Base-by-base conservation (phyloP, 2,888 invertebrate species). In the Hartigia nigra region DNA sequence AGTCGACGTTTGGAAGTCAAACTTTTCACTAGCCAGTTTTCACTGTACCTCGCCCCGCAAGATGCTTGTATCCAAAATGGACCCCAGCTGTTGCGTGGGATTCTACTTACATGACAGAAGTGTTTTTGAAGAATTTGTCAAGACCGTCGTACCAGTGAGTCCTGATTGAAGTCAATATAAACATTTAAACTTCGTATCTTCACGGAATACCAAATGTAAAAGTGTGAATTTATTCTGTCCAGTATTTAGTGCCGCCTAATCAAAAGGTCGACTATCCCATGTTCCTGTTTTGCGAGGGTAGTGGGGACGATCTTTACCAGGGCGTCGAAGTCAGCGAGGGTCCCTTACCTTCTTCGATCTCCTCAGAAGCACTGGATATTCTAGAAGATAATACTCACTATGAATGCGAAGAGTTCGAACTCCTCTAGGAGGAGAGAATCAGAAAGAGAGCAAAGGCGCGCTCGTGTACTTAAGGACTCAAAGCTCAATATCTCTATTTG, bases 31-130 rank as follows among this genome's bases (percentile, higher is more conserved):
- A 78, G 93, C 95, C 87, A 95, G 96, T 78, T 98, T 96, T 92
- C 98, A 98, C 90, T 98, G 97, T 90, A 94, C 95, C 82, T 96
- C 96, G 35, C 97, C 98, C 37, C 93, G 97, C 79, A 98, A 98
- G 92, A 94, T 98, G 92, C 94, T 96, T 82, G 93, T 97, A 31
- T 94, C 93, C 79, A 97, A 97, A 93, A 96, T 98, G 96, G 98
- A 98, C 92, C 98, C 98, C 14, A 97, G 97, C 83, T 98, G 97
- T 91, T 97, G 97, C 87, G 95, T 98, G 81, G 98, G 97, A 31
- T 98, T 98, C 91, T 98, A 97, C 92, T 95, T 97, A 87, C 93
- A 94, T 79, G 95, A 95, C 79, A 94, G 94, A 91, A 93, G 94
- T 81, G 96, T 97, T 85, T 96, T 97, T 91, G 94, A 96, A 85